Percentiles rank a stretch among this genome's conserved stretches.
phyloP scores from a whole-genome alignment of 2,113 vertebrate genomes.

The Corydoras maculifer region DNA sequence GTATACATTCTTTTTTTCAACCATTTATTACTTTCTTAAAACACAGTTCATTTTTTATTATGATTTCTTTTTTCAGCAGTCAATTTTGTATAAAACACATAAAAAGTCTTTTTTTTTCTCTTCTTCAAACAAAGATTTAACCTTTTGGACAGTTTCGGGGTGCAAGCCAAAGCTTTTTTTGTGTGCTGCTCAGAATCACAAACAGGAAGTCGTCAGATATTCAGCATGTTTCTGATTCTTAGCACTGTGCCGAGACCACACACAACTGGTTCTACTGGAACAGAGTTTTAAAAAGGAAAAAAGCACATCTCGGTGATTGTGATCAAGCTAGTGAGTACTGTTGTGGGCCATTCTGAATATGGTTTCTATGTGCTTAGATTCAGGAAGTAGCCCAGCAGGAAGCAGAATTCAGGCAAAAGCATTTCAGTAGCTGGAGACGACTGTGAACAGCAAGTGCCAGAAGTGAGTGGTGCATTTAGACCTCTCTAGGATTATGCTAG shows the following conservation, averaged over 20 bases:
- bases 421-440: slow-evolving; percentile 49
- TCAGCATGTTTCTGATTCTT: slow-evolving; percentile 39
- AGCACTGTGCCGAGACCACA: slow-evolving; percentile 26
- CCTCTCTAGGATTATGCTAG: slow-evolving; percentile 31
- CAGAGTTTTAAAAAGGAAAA: slow-evolving; percentile 35
- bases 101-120: slow-evolving; percentile 34
- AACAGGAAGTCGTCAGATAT: slow-evolving; percentile 61
- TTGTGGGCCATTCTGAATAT: slow-evolving; percentile 30
- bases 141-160: slow-evolving; percentile 54
- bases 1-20: slow-evolving; percentile 50
- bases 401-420: slow-evolving; percentile 51
- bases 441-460: slow-evolving; percentile 33
- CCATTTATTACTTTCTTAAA: slow-evolving; percentile 56
- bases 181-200: slow-evolving; percentile 53
- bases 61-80: slow-evolving; percentile 43
- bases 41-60: slow-evolving; percentile 50
- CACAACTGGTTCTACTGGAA: slow-evolving; percentile 1
- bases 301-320: slow-evolving; percentile 3
- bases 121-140: slow-evolving; percentile 30
- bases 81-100: slow-evolving; percentile 56
- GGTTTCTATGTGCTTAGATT: slow-evolving; percentile 49
- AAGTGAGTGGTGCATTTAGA: slow-evolving; percentile 34
- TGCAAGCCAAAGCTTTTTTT: slow-evolving; percentile 54
- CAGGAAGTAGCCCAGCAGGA: slow-evolving; percentile 50
- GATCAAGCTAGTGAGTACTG: slow-evolving; percentile 11